These are phyloP conservation scores for Orestias chungarensis DNA, from an alignment of 2,797 vertebrate species.

Conservation along the genomic window DNA sequence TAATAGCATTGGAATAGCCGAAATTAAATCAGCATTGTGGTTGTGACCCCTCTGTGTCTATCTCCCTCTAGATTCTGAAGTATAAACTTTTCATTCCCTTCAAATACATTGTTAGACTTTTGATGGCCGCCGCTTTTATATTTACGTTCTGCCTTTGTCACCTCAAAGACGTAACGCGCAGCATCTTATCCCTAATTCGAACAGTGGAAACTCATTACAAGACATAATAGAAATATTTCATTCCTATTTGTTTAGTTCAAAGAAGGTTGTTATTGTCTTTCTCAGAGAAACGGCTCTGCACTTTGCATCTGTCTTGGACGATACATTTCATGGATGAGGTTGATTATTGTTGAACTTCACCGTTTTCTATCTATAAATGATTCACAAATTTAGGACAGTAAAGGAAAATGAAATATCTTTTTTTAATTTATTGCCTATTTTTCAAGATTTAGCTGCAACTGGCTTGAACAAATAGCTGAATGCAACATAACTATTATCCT, in stretches of 20 bases:
- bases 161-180: slow-evolving; percentile 7
- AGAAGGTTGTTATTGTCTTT: not conserved
- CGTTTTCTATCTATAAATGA: not conserved
- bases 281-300: not conserved
- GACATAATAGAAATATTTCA: slow-evolving; percentile 3
- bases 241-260: slow-evolving; percentile 8
- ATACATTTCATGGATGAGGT: not conserved
- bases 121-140: slow-evolving; percentile 35
- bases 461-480: not conserved
- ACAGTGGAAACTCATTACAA: not conserved
- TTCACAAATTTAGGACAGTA: not conserved
- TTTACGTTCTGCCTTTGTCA: slow-evolving; percentile 30
- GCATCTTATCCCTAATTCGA: not conserved
- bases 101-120: slow-evolving; percentile 35
- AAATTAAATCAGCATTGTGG: slow-evolving; percentile 63
- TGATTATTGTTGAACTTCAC: not conserved
- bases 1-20: slow-evolving; percentile 63
- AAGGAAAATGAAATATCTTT: not conserved
- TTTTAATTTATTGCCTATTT: not conserved
- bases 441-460: not conserved
- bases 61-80: slow-evolving; percentile 36
- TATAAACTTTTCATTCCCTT: slow-evolving; percentile 51
- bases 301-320: not conserved
- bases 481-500: not conserved
- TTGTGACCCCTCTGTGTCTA: slow-evolving; percentile 53